Evolutionary conservation across 1,140 invertebrate species (phyloP).

Genomic region (Arion vulgaris): DNA sequence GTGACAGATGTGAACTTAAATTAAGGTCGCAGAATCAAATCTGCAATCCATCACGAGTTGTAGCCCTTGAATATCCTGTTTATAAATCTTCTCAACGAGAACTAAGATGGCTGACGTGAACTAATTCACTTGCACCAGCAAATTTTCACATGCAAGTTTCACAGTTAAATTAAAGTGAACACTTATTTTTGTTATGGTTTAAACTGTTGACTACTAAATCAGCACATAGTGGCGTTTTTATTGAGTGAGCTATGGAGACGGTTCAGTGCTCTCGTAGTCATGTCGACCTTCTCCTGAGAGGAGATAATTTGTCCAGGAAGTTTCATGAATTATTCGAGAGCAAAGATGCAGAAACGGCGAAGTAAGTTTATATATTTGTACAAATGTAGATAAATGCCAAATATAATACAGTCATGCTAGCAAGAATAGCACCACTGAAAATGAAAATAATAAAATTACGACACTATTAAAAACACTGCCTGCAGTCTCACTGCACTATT

Average conservation of each 20-base stretch:
- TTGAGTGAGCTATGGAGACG: constrained; percentile 21
- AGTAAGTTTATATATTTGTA: constrained; percentile 41
- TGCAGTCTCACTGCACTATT: no score
- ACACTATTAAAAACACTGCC: no score
- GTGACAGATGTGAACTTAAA: no score
- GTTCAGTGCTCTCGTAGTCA: constrained; percentile 59
- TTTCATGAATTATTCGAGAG: constrained; percentile 60
- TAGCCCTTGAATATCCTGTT: neutral
- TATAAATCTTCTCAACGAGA: constrained; percentile 4
- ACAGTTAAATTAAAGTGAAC: neutral
- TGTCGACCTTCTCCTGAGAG: constrained; percentile 56
- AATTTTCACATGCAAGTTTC: neutral
- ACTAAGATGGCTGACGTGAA: constrained; percentile 28
- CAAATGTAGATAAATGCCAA: no score
- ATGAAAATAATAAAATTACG: no score
- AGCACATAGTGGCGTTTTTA: neutral
- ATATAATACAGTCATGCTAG: no score
- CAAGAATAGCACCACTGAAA: no score
- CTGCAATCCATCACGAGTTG: neutral
- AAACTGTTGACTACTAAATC: neutral
- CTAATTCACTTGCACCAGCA: neutral
- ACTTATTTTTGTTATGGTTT: neutral
- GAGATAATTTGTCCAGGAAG: constrained; percentile 55
- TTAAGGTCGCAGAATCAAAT: no score
- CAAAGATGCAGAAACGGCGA: constrained; percentile 47